Conservation (phyloP, 2,797 vertebrate species). For the Sebastes vulpes region DNA sequence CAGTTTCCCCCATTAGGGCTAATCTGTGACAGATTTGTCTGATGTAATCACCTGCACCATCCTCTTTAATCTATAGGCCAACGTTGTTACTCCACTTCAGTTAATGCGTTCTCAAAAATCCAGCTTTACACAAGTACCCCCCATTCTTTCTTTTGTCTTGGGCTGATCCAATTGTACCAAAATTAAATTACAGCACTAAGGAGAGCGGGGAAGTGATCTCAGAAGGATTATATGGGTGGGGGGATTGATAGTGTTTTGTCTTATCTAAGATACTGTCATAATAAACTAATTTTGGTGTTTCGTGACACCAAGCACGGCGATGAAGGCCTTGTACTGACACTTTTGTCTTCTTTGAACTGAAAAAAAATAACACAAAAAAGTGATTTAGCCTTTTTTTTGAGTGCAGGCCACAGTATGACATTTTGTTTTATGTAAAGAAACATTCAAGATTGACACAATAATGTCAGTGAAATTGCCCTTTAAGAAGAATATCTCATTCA, state of each 20-base stretch:
- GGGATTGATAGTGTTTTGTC: slow-evolving; percentile 39
- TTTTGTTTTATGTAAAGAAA: slow-evolving; percentile 9
- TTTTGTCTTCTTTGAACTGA: not conserved
- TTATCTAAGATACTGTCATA: slow-evolving; percentile 16
- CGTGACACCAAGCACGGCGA: not conserved
- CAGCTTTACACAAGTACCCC: slow-evolving; percentile 24
- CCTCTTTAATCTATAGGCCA: slow-evolving; percentile 16
- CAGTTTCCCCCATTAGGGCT: not conserved
- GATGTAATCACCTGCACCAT: slow-evolving; percentile 32
- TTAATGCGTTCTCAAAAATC: slow-evolving; percentile 47
- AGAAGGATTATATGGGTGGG: slow-evolving; percentile 24
- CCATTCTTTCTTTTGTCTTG: slow-evolving; percentile 23
- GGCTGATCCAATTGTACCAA: slow-evolving; percentile 61
- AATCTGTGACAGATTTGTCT: slow-evolving; percentile 4
- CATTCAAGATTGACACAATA: not conserved
- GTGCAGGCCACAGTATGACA: not conserved
- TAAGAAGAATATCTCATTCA: slow-evolving; percentile 27
- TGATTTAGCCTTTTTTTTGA: not conserved
- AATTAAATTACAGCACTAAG: slow-evolving; percentile 54
- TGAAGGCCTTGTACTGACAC: not conserved
- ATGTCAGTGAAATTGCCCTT: slow-evolving; percentile 31
- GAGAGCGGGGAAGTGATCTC: slow-evolving; percentile 7
- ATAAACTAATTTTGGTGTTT: not conserved
- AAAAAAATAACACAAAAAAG: not conserved
- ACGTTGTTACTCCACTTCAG: slow-evolving; percentile 22